Conservation (phyloP, 2,888 invertebrate genomes). For the Pediacus dermestoides region DNA sequence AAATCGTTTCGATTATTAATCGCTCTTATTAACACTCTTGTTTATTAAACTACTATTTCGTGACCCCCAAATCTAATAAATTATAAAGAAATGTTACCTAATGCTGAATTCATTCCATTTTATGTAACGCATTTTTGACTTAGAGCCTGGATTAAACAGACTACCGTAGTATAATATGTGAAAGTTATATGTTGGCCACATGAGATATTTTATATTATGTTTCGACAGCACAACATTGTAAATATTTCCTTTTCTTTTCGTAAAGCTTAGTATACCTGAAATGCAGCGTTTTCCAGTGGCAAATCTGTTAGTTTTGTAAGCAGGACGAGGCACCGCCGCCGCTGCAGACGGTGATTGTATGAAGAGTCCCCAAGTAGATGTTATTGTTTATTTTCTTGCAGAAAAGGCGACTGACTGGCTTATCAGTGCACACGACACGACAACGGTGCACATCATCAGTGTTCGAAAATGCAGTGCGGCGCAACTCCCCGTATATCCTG, state of each 20-base stretch:
- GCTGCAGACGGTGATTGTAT: constrained; percentile 22
- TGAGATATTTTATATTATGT: no score
- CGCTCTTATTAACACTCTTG: no score
- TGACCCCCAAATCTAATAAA: no score
- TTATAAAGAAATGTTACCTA: no score
- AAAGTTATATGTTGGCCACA: no score
- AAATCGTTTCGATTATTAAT: no score
- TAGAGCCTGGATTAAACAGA: no score
- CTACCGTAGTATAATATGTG: no score
- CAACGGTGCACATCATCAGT: constrained; percentile 33
- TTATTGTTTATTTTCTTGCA: constrained; percentile 32
- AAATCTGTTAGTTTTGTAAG: constrained; percentile 21
- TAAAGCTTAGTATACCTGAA: constrained; percentile 13
- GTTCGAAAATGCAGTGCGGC: constrained; percentile 33
- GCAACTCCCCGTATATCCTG: constrained; percentile 37
- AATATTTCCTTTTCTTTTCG: constrained; percentile 25
- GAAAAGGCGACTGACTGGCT: constrained; percentile 29
- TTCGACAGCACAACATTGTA: no score
- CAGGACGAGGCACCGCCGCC: constrained; percentile 13
- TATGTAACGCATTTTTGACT: no score
- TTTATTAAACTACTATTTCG: no score
- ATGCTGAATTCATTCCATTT: no score
- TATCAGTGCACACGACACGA: constrained; percentile 35
- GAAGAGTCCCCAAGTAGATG: constrained; percentile 25
- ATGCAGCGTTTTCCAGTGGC: constrained; percentile 19